Percentiles rank a stretch among this genome's conserved stretches.
Evolutionary conservation across 2,113 vertebrate species (phyloP).

Genomic region (Erythrolamprus reginae): DNA sequence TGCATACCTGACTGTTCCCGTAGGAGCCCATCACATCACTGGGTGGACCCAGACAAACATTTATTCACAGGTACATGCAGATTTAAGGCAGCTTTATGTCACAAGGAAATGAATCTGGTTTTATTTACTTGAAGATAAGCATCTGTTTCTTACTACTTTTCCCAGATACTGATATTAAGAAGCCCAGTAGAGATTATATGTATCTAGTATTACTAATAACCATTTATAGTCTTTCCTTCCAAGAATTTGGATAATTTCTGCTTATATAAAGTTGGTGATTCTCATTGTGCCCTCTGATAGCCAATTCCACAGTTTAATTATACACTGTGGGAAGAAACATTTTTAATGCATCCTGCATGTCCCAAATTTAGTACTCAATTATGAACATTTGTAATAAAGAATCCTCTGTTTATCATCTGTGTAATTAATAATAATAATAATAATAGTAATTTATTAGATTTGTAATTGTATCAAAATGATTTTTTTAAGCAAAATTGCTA

Average conservation of each 20-base stretch:
- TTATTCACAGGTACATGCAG: not conserved
- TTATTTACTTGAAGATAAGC: not conserved
- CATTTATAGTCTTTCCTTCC: not conserved
- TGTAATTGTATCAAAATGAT: not conserved
- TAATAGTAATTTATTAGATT: too few relatives aligned
- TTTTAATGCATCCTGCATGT: not conserved
- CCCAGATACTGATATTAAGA: not conserved
- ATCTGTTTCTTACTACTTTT: not conserved
- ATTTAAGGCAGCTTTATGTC: not conserved
- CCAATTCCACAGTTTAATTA: not conserved
- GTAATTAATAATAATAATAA: too few relatives aligned
- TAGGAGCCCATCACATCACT: too few relatives aligned
- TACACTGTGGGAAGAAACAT: not conserved
- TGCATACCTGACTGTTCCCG: too few relatives aligned
- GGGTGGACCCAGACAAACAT: not conserved
- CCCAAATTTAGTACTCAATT: not conserved
- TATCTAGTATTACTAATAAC: not conserved
- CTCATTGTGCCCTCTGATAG: not conserved
- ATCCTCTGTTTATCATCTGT: not conserved
- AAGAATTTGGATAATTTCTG: not conserved
- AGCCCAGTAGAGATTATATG: not conserved
- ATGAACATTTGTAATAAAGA: not conserved
- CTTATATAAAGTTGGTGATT: not conserved
- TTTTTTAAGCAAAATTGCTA: not conserved
- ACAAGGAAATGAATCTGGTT: not conserved